Evolutionary conservation across 2,113 vertebrate species (phyloP), one percentile per base, ranked within the genome.

Genomic region (Scatophagus argus): DNA sequence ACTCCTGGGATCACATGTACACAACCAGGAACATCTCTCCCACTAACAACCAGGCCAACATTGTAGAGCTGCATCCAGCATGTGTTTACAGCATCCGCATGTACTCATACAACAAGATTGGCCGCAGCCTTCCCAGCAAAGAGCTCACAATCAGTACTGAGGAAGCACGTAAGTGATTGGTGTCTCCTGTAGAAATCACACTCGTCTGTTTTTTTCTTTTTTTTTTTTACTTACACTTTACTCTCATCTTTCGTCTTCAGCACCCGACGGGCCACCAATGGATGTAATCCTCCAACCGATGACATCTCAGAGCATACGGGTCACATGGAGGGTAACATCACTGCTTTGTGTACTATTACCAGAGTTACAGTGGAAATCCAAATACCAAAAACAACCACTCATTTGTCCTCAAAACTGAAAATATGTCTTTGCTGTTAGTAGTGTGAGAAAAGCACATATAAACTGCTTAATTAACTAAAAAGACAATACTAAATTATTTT

Each of bases 61-160:
- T 99, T 0, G 97, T 99, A 58, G 98, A 99, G 91, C 79, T 99
- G 62, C 98, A 99, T 88, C 98, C 98, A 0, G 98, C 98, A 3
- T 98, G 97, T 0, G 97, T 99, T 27, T 99, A 99, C 93, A 99
- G 97, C 93, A 99, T 99, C 84, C 97, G 98, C 91, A 98, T 99
- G 97, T 99, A 97, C 84, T 99, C 97, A 64, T 99, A 97, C 94
- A 99, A 99, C 94, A 99, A 99, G 93, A 99, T 99, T 0, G 98
- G 98, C 6, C 97, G 97, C 74, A 99, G 98, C 21, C 96, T 98
- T 82, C 96, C 98, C 0, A 99, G 98, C 95, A 99, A 99, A 91
- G 98, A 99, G 88, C 96, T 99, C 61, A 99, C 97, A 32, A 93
- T 99, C 93, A 99, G 97, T 89, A 99, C 98, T 0, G 97, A 99